Conservation (phyloP, 30 jellyfish, hydroid and myxozoan genomes). For the Turritopsis dohrnii region DNA sequence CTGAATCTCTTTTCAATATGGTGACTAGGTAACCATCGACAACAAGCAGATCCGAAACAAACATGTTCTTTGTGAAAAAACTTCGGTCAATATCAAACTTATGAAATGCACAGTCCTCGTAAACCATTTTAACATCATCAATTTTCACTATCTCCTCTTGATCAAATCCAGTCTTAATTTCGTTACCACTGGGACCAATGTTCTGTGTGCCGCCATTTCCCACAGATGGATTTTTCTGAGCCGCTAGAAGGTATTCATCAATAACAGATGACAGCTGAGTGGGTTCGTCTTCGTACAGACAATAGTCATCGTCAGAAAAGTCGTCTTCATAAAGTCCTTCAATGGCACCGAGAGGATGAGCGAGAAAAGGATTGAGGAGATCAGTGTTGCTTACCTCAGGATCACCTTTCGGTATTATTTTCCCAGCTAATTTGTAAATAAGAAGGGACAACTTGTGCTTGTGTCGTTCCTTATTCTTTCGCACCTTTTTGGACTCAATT, state of each 20-base stretch:
- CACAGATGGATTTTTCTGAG: conserved; percentile 36
- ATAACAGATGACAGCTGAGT: conserved; percentile 60
- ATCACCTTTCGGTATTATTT: not conserved
- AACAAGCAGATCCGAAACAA: conserved; percentile 31
- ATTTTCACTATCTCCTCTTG: conserved; percentile 38
- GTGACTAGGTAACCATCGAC: conserved; percentile 23
- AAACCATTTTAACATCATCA: conserved; percentile 25
- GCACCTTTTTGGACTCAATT: conserved; percentile 20
- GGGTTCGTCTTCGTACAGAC: conserved; percentile 27
- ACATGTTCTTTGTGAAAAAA: not conserved
- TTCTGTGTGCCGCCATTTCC: conserved; percentile 28
- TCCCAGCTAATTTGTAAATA: conserved; percentile 26
- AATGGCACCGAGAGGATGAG: conserved; percentile 1
- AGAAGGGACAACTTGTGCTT: conserved; percentile 35
- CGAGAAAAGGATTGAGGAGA: not conserved
- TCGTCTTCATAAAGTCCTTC: conserved; percentile 9
- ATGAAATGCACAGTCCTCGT: conserved; percentile 32
- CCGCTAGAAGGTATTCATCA: conserved; percentile 71
- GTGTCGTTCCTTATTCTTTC: conserved; percentile 4
- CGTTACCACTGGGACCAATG: conserved; percentile 12
- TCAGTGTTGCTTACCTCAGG: not conserved
- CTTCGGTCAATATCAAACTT: conserved; percentile 26
- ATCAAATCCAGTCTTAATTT: conserved; percentile 25
- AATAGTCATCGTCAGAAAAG: conserved; percentile 19
- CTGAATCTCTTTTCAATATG: not conserved